phyloP scores from a whole-genome alignment of 2,797 vertebrate genomes.

The Tympanoctomys barrerae region DNA sequence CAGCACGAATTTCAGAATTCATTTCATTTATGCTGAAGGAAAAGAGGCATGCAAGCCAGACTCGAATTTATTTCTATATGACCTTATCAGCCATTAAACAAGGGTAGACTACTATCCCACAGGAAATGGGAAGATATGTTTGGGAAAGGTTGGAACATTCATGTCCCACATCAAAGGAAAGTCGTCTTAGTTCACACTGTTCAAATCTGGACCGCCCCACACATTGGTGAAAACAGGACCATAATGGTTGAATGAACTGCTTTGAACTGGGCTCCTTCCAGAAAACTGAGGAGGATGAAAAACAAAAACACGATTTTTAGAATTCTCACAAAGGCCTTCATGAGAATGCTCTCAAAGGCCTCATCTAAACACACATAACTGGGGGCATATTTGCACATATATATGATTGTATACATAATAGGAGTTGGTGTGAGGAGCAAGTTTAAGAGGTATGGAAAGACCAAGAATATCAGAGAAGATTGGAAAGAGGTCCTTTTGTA shows the following conservation, averaged over 20 bases:
- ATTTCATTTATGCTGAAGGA: constrained; percentile 11
- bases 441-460: not conserved
- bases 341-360: not conserved
- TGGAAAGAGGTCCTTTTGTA: not conserved
- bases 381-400: not conserved
- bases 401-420: not conserved
- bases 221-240: not conserved
- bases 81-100: constrained; percentile 15
- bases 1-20: constrained; percentile 33
- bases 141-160: not conserved
- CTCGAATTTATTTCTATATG: not conserved
- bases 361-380: not conserved
- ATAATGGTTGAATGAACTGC: not conserved
- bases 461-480: not conserved
- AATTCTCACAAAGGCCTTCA: not conserved
- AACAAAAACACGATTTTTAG: not conserved
- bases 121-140: constrained; percentile 56
- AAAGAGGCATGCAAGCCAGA: constrained; percentile 16
- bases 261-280: not conserved
- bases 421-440: not conserved
- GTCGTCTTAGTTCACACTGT: rapidly evolving
- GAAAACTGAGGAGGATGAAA: not conserved
- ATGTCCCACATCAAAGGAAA: constrained; percentile 56
- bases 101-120: not conserved
- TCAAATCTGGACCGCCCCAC: constrained; percentile 71